Evolutionary conservation across 2,888 invertebrate species (phyloP).

Genomic region (Conistra vaccinii): DNA sequence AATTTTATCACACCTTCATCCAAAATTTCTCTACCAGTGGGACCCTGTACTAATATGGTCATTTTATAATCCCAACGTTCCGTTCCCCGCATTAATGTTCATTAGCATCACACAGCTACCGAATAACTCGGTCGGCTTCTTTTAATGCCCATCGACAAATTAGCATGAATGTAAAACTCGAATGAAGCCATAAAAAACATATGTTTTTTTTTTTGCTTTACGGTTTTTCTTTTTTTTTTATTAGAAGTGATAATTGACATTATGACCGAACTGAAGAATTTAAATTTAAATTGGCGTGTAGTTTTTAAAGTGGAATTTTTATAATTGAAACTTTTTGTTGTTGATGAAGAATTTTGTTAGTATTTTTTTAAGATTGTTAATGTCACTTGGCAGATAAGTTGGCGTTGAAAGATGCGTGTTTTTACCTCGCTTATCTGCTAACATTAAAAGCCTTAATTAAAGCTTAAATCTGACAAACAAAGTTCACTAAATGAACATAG

Average conservation of each 20-base stretch:
- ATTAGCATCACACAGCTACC: slow-evolving; percentile 88
- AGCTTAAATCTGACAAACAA: background rate
- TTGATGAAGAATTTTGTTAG: slow-evolving; percentile 28
- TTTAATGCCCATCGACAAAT: slow-evolving; percentile 89
- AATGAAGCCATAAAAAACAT: slow-evolving; percentile 86
- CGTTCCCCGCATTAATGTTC: slow-evolving; percentile 87
- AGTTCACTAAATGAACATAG: slow-evolving; percentile 42
- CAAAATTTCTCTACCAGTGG: slow-evolving; percentile 42
- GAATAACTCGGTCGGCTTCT: slow-evolving; percentile 88
- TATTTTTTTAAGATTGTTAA: slow-evolving; percentile 30
- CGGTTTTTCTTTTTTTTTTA: slow-evolving; percentile 85
- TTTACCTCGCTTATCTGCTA: slow-evolving; percentile 38
- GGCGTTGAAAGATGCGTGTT: slow-evolving; percentile 13
- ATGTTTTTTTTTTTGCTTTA: slow-evolving; percentile 81
- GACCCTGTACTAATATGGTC: slow-evolving; percentile 76
- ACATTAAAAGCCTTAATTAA: slow-evolving; percentile 34
- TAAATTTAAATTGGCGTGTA: slow-evolving; percentile 84
- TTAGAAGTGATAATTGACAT: slow-evolving; percentile 90
- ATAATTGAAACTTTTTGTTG: slow-evolving; percentile 56
- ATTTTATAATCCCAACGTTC: slow-evolving; percentile 77
- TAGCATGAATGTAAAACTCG: slow-evolving; percentile 90
- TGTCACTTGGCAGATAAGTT: slow-evolving; percentile 33
- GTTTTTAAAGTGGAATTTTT: slow-evolving; percentile 63
- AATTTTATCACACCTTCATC: slow-evolving; percentile 60
- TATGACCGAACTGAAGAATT: slow-evolving; percentile 84